A percentile compares a stretch with the other conserved stretches of the same genome.
Evolutionary conservation across 1,140 invertebrate species (phyloP).

Genomic region (Bombyx mandarina): DNA sequence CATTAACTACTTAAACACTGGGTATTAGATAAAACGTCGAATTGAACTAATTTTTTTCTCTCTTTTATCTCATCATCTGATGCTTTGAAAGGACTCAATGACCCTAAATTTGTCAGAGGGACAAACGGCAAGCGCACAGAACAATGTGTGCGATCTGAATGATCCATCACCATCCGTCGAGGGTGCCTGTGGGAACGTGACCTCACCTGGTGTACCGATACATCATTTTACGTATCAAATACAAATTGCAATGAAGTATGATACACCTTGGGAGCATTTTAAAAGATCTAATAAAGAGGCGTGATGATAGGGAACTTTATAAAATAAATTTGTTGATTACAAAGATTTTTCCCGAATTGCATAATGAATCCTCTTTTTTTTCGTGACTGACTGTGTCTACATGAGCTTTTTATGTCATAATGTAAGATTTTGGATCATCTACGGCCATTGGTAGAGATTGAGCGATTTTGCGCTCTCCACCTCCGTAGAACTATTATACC

Average conservation of each 20-base stretch:
- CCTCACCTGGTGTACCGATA: constrained; percentile 54
- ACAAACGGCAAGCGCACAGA: constrained; percentile 28
- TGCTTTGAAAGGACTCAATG: constrained; percentile 31
- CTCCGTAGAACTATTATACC: too few species aligned
- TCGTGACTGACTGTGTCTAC: too few species aligned
- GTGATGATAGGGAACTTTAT: not conserved
- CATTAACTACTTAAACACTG: constrained; percentile 1
- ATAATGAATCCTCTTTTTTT: too few species aligned
- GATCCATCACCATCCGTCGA: constrained; percentile 63
- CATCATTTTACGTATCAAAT: constrained; percentile 33
- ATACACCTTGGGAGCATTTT: constrained; percentile 5
- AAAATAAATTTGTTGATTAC: not conserved
- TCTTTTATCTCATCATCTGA: constrained; percentile 15
- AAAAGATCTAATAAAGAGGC: not conserved
- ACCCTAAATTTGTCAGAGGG: constrained; percentile 58
- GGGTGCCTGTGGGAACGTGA: constrained; percentile 41
- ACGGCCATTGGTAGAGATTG: too few species aligned
- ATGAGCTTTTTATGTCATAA: too few species aligned
- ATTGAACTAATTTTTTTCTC: constrained; percentile 2
- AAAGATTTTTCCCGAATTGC: too few species aligned
- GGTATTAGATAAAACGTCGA: not conserved
- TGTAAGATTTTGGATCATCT: too few species aligned
- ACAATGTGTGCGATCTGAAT: constrained; percentile 37
- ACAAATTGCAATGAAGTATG: constrained; percentile 29
- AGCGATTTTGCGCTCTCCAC: too few species aligned